Conservation (phyloP, 1,140 invertebrate genomes). For the Neodiprion pinetum region DNA sequence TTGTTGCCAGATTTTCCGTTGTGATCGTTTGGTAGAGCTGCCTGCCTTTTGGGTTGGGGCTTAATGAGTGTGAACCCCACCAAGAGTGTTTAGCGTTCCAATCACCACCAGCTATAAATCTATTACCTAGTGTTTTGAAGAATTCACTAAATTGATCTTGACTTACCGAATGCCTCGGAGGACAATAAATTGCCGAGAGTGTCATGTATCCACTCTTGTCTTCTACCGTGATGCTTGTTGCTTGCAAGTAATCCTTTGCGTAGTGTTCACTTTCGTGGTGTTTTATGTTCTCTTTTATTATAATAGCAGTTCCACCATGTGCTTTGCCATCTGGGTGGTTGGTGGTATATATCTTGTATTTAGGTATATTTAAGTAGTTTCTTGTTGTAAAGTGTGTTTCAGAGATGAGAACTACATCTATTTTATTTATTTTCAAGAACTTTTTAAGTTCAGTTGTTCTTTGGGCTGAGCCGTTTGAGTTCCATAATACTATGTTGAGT, state of each 20-base stretch:
- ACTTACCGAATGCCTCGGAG: slow-evolving; percentile 39
- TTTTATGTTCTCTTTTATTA: slow-evolving; percentile 25
- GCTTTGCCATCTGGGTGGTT: slow-evolving; percentile 29
- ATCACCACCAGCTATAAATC: slow-evolving; percentile 48
- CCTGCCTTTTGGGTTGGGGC: slow-evolving; percentile 27
- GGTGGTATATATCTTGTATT: slow-evolving; percentile 24
- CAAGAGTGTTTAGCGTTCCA: slow-evolving; percentile 46
- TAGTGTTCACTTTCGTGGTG: not conserved
- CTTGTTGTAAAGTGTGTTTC: slow-evolving; percentile 32
- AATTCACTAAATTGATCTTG: slow-evolving; percentile 38
- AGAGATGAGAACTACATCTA: slow-evolving; percentile 30
- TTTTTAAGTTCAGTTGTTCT: slow-evolving; percentile 29
- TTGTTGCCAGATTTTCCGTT: not conserved
- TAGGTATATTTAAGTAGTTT: slow-evolving; percentile 24
- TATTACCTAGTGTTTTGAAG: slow-evolving; percentile 43
- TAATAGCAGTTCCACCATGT: slow-evolving; percentile 24
- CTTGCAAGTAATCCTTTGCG: slow-evolving; percentile 32
- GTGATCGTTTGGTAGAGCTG: slow-evolving; percentile 30
- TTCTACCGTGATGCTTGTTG: slow-evolving; percentile 37
- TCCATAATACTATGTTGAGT: slow-evolving; percentile 22
- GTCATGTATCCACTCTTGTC: slow-evolving; percentile 29
- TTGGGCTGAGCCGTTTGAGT: slow-evolving; percentile 30
- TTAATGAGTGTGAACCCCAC: slow-evolving; percentile 39
- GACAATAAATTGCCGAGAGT: slow-evolving; percentile 47
- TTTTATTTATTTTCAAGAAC: slow-evolving; percentile 28